Conservation (phyloP, 2,888 invertebrate species). For the Stenodema calcarata region DNA sequence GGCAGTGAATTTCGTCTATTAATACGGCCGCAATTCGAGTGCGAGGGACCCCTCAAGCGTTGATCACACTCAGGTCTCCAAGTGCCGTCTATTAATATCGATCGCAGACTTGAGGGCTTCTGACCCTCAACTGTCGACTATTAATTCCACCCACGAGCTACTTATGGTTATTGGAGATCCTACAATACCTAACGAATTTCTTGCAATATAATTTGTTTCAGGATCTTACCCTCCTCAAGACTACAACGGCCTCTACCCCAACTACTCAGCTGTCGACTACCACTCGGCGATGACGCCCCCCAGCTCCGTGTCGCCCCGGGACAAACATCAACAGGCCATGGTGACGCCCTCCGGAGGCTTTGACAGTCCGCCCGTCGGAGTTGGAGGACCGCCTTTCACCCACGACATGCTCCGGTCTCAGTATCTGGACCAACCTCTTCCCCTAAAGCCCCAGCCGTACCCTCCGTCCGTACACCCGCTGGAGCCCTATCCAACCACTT, state of each 20-base stretch:
- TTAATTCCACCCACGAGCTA: too few species aligned
- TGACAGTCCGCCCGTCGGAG: conserved; percentile 55
- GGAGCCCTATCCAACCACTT: conserved; percentile 70
- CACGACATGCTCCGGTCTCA: conserved; percentile 66
- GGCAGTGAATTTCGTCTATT: too few species aligned
- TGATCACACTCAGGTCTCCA: too few species aligned
- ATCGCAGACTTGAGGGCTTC: too few species aligned
- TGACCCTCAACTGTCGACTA: too few species aligned
- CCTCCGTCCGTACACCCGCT: conserved; percentile 66
- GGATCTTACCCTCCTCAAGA: conserved; percentile 56
- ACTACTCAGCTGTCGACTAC: conserved; percentile 74
- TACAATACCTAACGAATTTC: background rate
- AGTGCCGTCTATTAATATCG: too few species aligned
- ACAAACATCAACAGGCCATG: conserved; percentile 71
- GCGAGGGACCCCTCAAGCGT: too few species aligned
- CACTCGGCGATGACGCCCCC: conserved; percentile 96
- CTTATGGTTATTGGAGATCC: too few species aligned
- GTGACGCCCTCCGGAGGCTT: conserved; percentile 37
- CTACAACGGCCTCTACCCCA: conserved; percentile 60
- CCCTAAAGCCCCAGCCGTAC: conserved; percentile 90
- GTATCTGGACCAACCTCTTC: conserved; percentile 75
- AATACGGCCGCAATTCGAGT: too few species aligned
- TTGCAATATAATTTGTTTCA: background rate
- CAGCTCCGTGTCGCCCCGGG: conserved; percentile 93
- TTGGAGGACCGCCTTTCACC: conserved; percentile 26